A percentile compares a stretch with the other conserved stretches of the same genome.
These are phyloP conservation scores for Rafetus swinhoei DNA, from an alignment of 2,113 vertebrate genomes.

Conservation along the genomic window DNA sequence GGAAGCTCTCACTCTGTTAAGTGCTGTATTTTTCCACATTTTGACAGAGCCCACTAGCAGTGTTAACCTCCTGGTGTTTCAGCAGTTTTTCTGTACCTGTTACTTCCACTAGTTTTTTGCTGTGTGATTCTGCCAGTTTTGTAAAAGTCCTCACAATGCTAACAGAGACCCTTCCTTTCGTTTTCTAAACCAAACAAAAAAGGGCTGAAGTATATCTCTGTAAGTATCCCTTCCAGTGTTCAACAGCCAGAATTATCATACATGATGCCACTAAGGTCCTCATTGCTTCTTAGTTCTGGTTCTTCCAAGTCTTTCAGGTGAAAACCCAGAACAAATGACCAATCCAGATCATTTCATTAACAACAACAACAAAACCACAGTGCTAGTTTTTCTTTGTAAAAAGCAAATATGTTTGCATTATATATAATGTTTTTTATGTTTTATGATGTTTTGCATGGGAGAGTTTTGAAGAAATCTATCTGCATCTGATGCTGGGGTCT, in stretches of 20 bases:
- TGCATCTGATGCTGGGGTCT: conserved; percentile 81
- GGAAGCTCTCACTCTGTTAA: conserved; percentile 84
- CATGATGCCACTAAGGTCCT: conserved; percentile 79
- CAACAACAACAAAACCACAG: conserved; percentile 50
- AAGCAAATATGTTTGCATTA: conserved; percentile 82
- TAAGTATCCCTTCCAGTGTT: conserved; percentile 71
- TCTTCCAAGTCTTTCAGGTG: conserved; percentile 61
- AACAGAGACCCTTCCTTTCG: conserved; percentile 82
- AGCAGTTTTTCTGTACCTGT: conserved; percentile 73
- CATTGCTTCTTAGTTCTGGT: conserved; percentile 72
- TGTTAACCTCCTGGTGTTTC: conserved; percentile 80
- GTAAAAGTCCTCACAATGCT: conserved; percentile 72
- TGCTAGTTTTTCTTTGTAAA: conserved; percentile 78
- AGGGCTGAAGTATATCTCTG: conserved; percentile 81
- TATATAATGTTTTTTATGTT: conserved; percentile 81
- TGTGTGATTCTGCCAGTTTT: conserved; percentile 73
- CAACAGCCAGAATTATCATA: conserved; percentile 75
- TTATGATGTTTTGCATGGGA: conserved; percentile 89
- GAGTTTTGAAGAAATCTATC: conserved; percentile 79
- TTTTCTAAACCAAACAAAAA: conserved; percentile 78
- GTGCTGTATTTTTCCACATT: conserved; percentile 59
- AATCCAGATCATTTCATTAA: conserved; percentile 51
- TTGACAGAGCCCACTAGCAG: conserved; percentile 77
- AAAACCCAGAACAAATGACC: conserved; percentile 67
- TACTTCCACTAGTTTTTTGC: conserved; percentile 72